Evolutionary conservation across 1,140 invertebrate species (phyloP).

Genomic region (Lasioglossum albipes): DNA sequence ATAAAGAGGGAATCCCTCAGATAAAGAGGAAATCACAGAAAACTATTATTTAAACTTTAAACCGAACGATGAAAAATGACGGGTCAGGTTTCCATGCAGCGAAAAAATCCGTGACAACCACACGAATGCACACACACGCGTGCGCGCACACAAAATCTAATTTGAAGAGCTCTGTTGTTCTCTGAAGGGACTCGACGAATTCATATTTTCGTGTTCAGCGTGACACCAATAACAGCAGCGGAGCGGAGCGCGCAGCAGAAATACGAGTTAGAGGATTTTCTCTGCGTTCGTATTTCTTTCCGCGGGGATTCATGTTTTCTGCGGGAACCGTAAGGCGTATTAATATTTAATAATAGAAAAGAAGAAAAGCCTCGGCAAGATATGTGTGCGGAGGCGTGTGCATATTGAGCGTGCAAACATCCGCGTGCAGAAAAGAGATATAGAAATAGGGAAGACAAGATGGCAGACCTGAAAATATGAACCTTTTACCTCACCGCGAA

Average conservation of each 20-base stretch:
- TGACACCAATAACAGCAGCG: background rate
- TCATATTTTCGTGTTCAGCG: background rate
- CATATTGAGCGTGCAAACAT: constrained; percentile 28
- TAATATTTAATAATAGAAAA: constrained; percentile 45
- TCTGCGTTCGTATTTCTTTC: background rate
- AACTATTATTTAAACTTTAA: no score
- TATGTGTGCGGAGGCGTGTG: constrained; percentile 7
- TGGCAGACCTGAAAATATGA: constrained; percentile 26
- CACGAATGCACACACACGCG: no score
- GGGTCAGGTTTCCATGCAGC: no score
- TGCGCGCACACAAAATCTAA: background rate
- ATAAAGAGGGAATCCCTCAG: no score
- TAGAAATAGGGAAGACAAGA: background rate
- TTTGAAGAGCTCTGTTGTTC: background rate
- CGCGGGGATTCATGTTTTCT: background rate
- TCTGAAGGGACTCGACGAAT: background rate
- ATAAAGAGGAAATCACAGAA: no score
- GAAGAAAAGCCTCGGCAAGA: constrained; percentile 13
- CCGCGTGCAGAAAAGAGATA: background rate
- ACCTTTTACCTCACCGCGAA: constrained; percentile 12
- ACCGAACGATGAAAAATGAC: no score
- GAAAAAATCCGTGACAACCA: no score
- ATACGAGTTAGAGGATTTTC: constrained; percentile 11
- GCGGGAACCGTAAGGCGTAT: constrained; percentile 10
- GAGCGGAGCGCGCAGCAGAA: background rate